These are phyloP conservation scores for Mobula birostris DNA, from an alignment of 2,113 vertebrate genomes.

Conservation along the genomic window DNA sequence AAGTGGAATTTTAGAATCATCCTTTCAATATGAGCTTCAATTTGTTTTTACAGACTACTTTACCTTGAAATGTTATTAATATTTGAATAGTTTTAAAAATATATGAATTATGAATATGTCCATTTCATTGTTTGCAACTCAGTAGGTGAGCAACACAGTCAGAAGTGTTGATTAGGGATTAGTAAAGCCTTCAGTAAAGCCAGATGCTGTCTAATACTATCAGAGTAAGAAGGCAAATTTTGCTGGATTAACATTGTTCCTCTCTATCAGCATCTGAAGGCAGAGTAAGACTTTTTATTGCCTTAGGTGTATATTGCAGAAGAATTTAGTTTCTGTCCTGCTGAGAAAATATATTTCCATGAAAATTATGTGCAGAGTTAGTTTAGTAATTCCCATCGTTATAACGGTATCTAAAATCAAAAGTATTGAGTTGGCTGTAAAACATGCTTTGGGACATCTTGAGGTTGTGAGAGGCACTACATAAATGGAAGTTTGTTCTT, in stretches of 20 bases:
- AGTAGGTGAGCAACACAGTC: neutral
- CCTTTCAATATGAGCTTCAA: neutral
- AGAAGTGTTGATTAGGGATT: constrained; percentile 10
- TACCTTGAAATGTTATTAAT: neutral
- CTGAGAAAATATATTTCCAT: neutral
- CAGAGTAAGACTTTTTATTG: neutral
- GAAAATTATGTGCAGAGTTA: neutral
- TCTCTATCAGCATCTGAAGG: neutral
- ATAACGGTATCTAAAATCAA: neutral
- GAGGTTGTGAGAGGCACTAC: neutral
- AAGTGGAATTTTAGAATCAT: neutral
- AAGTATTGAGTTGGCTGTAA: neutral
- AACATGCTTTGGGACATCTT: neutral
- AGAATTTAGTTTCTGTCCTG: neutral
- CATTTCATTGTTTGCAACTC: neutral
- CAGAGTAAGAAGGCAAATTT: neutral
- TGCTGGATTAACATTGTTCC: neutral
- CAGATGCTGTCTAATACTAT: neutral
- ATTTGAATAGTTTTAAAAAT: neutral
- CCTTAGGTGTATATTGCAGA: no score
- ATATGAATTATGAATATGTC: neutral
- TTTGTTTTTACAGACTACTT: neutral
- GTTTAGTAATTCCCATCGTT: neutral
- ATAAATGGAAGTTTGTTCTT: neutral
- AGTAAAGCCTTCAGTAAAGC: neutral